phyloP scores from a whole-genome alignment of 2,888 invertebrate species.

The Hirtodrosophila cameraria region DNA sequence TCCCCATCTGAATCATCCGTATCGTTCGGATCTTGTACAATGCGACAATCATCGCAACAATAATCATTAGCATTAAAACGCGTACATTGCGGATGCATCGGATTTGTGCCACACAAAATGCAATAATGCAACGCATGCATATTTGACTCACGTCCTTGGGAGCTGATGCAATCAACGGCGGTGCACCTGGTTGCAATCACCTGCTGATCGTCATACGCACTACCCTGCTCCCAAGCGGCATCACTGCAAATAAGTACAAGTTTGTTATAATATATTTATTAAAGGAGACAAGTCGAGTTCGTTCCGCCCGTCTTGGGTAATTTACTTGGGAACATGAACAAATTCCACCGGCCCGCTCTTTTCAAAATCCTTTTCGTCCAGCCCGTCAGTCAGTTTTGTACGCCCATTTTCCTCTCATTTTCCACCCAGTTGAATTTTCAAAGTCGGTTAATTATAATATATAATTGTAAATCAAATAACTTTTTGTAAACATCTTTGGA shows the following conservation, averaged over 20 bases:
- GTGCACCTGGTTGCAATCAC: constrained; percentile 86
- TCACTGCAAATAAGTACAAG: constrained; percentile 85
- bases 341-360: too few relatives aligned
- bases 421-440: too few relatives aligned
- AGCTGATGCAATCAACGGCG: constrained; percentile 86
- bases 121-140: constrained; percentile 75
- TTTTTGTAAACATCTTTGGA: too few relatives aligned
- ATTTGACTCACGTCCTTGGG: constrained; percentile 85
- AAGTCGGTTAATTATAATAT: too few relatives aligned
- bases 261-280: neutral
- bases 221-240: constrained; percentile 92
- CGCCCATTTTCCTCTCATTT: too few relatives aligned
- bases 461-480: too few relatives aligned
- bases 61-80: neutral
- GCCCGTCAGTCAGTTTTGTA: too few relatives aligned
- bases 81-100: constrained; percentile 35
- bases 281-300: too few relatives aligned
- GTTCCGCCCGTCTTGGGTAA: too few relatives aligned
- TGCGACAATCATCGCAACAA: constrained; percentile 28
- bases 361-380: too few relatives aligned
- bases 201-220: constrained; percentile 90
- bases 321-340: too few relatives aligned
- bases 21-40: neutral
- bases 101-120: constrained; percentile 75
- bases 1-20: neutral